Percentiles rank a stretch among this genome's conserved stretches.
These are phyloP conservation scores for Bombus superbus DNA, from an alignment of 1,140 invertebrate genomes.

Conservation along the genomic window DNA sequence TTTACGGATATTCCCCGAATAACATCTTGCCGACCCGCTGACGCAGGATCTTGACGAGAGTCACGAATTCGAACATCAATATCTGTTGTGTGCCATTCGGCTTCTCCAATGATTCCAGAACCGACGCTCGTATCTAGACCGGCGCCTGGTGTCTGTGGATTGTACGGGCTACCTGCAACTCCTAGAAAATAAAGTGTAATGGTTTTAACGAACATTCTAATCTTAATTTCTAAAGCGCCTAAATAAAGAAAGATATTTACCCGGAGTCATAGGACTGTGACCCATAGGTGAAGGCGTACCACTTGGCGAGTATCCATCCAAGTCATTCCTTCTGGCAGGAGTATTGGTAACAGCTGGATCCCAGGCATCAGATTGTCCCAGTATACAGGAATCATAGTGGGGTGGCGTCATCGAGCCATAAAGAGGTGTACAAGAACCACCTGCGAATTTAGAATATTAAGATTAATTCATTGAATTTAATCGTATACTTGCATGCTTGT, in stretches of 20 bases:
- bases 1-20: conserved; percentile 92
- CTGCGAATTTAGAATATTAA: conserved; percentile 65
- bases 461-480: neutral
- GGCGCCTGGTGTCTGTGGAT: conserved; percentile 92
- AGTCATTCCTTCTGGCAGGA: conserved; percentile 91
- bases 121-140: conserved; percentile 83
- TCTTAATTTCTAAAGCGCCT: neutral
- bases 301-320: conserved; percentile 88
- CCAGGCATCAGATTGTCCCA: conserved; percentile 93
- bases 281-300: conserved; percentile 88
- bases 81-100: conserved; percentile 96
- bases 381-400: conserved; percentile 95
- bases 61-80: conserved; percentile 93
- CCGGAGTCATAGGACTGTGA: conserved; percentile 95
- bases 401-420: conserved; percentile 96
- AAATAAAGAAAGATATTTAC: conserved; percentile 66
- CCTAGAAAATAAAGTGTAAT: conserved; percentile 66
- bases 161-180: conserved; percentile 87
- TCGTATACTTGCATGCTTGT: neutral
- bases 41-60: conserved; percentile 90
- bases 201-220: neutral
- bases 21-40: conserved; percentile 93
- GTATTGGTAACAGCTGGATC: conserved; percentile 94
- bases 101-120: conserved; percentile 78
- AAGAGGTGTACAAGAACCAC: conserved; percentile 94